Evolutionary conservation across 2,113 vertebrate species (phyloP).

Genomic region (Crypturellus undulatus): DNA sequence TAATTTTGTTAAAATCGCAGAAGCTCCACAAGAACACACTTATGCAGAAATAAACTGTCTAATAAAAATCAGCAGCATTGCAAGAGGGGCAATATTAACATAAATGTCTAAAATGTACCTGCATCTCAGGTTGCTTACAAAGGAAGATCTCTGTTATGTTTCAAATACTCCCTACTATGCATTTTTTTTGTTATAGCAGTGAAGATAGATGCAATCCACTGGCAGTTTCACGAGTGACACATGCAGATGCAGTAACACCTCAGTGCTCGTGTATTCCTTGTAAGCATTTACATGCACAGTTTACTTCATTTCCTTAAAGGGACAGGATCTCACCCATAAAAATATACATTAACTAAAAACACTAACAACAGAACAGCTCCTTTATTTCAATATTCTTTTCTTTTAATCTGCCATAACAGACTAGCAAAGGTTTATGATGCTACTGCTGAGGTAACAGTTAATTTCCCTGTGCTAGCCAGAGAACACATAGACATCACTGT

Average conservation of each 20-base stretch:
- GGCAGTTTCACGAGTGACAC: conserved; percentile 38
- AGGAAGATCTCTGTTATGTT: conserved; percentile 7
- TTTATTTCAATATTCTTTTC: neutral
- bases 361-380: neutral
- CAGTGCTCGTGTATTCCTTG: conserved; percentile 1
- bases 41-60: neutral
- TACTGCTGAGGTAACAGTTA: neutral
- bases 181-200: conserved; percentile 41
- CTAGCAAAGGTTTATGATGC: neutral
- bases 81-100: neutral
- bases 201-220: neutral
- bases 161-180: conserved; percentile 1
- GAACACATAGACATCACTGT: neutral
- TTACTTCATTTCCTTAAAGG: conserved; percentile 58
- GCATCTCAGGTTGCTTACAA: conserved; percentile 30
- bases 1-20: neutral
- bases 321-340: conserved; percentile 28
- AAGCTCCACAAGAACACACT: neutral
- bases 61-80: neutral
- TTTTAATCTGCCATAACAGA: neutral
- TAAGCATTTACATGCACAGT: conserved; percentile 12
- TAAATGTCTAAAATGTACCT: conserved; percentile 30
- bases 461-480: neutral
- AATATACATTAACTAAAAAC: neutral
- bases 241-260: neutral